Evolutionary conservation across 2,888 invertebrate genomes (phyloP).

Genomic region (Nymphalis polychloros): DNA sequence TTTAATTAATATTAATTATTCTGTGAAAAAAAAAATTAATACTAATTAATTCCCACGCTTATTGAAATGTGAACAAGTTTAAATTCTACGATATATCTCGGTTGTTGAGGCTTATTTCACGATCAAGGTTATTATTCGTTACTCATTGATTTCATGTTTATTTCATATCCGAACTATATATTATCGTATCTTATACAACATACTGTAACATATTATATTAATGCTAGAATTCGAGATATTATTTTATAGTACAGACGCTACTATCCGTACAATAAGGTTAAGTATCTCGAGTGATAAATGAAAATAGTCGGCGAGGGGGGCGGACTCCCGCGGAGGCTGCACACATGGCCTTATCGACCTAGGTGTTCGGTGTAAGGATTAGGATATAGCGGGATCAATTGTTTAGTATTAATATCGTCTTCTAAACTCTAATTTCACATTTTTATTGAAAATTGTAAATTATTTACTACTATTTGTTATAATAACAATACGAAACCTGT

Average conservation of each 20-base stretch:
- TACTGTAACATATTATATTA: not conserved
- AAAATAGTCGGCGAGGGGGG: conserved; percentile 78
- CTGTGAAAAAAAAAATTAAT: conserved; percentile 23
- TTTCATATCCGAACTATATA: not conserved
- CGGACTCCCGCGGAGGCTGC: conserved; percentile 76
- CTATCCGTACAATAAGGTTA: conserved; percentile 40
- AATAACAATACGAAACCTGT: too few relatives aligned
- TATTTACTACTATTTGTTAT: too few relatives aligned
- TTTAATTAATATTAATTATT: conserved; percentile 30
- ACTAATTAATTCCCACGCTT: conserved; percentile 39
- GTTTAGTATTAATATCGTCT: not conserved
- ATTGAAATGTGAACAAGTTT: conserved; percentile 34
- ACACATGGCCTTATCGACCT: conserved; percentile 78
- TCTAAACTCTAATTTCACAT: not conserved
- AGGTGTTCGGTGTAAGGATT: conserved; percentile 42
- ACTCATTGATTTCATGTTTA: conserved; percentile 8
- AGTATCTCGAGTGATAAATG: conserved; percentile 72
- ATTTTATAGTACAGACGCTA: conserved; percentile 20
- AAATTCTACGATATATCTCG: conserved; percentile 11
- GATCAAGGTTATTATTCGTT: conserved; percentile 20
- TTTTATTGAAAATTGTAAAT: too few relatives aligned
- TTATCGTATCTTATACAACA: too few relatives aligned
- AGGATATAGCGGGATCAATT: conserved; percentile 44
- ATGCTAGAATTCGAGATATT: not conserved
- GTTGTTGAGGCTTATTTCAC: conserved; percentile 1